A percentile compares a stretch with the other conserved stretches of the same genome.
Conservation (phyloP, 2,888 invertebrate species). For the Geotrupes spiniger region DNA sequence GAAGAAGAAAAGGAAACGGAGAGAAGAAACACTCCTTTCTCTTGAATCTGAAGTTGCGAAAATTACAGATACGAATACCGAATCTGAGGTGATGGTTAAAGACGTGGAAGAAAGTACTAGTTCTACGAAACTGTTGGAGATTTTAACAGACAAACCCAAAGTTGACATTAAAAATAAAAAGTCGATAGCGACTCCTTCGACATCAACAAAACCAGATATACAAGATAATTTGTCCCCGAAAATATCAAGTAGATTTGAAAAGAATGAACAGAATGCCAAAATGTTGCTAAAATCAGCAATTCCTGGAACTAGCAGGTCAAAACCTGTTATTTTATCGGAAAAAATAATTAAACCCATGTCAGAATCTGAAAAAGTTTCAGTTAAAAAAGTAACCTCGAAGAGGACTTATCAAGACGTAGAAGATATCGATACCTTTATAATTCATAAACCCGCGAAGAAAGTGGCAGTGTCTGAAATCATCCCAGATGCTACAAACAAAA, state of each 20-base stretch:
- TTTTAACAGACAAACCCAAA: conserved; percentile 54
- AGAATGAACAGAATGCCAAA: conserved; percentile 22
- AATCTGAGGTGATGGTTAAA: conserved; percentile 17
- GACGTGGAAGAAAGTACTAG: conserved; percentile 48
- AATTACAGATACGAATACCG: conserved; percentile 28
- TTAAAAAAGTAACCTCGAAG: conserved; percentile 39
- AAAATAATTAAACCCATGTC: conserved; percentile 43
- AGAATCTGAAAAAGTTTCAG: conserved; percentile 33
- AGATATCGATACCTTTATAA: conserved; percentile 48
- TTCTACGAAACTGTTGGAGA: conserved; percentile 58
- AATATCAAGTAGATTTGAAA: not conserved
- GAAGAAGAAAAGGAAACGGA: conserved; percentile 5
- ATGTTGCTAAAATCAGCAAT: conserved; percentile 8
- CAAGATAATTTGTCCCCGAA: conserved; percentile 12
- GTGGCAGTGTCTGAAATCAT: conserved; percentile 12
- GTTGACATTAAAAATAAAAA: conserved; percentile 24
- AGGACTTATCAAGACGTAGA: conserved; percentile 43
- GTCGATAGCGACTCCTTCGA: not conserved
- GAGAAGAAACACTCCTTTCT: conserved; percentile 24
- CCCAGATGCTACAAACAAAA: conserved; percentile 19
- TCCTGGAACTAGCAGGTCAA: conserved; percentile 23
- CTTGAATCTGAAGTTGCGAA: conserved; percentile 37
- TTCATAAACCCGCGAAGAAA: conserved; percentile 39
- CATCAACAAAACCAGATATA: not conserved
- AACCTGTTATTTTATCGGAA: conserved; percentile 46